Percentiles rank a stretch among this genome's conserved stretches.
Evolutionary conservation across 2,888 invertebrate species (phyloP).

Genomic region (Nysson spinosus): DNA sequence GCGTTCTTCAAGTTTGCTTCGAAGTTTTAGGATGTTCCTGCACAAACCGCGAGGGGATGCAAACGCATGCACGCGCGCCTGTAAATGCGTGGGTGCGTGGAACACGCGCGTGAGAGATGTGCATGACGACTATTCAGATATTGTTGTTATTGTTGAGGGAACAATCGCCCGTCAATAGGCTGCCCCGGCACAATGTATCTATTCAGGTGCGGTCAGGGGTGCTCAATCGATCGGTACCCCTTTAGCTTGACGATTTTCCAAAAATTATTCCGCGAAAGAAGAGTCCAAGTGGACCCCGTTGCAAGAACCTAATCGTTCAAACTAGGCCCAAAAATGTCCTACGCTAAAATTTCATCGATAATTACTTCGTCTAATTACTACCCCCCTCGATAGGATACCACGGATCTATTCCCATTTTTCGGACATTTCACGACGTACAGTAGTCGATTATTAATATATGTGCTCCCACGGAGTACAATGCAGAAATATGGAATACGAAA

Average conservation of each 20-base stretch:
- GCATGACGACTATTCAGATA: slow-evolving; percentile 76
- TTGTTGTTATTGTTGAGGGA: slow-evolving; percentile 77
- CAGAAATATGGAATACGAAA: background rate
- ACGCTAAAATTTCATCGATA: slow-evolving; percentile 4
- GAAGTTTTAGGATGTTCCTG: slow-evolving; percentile 33
- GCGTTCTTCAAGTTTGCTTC: too few relatives aligned
- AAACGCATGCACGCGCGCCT: slow-evolving; percentile 36
- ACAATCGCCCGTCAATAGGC: slow-evolving; percentile 77
- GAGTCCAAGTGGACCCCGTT: background rate
- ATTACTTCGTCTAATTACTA: background rate
- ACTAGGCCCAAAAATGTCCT: slow-evolving; percentile 53
- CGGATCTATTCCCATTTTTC: too few relatives aligned
- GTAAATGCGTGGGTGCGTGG: slow-evolving; percentile 59
- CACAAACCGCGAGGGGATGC: slow-evolving; percentile 31
- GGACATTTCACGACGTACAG: too few relatives aligned
- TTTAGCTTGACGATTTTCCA: slow-evolving; percentile 40
- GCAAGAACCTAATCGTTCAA: too few relatives aligned
- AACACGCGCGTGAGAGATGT: slow-evolving; percentile 72
- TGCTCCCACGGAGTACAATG: background rate
- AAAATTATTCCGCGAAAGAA: slow-evolving; percentile 44
- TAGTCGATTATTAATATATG: too few relatives aligned
- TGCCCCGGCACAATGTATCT: slow-evolving; percentile 76
- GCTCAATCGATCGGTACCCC: slow-evolving; percentile 71
- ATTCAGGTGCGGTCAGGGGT: slow-evolving; percentile 76
- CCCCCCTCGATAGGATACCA: too few relatives aligned